A percentile compares a stretch with the other conserved stretches of the same genome.
Evolutionary conservation across 2,113 vertebrate genomes (phyloP).

Genomic region (Brachyistius frenatus): DNA sequence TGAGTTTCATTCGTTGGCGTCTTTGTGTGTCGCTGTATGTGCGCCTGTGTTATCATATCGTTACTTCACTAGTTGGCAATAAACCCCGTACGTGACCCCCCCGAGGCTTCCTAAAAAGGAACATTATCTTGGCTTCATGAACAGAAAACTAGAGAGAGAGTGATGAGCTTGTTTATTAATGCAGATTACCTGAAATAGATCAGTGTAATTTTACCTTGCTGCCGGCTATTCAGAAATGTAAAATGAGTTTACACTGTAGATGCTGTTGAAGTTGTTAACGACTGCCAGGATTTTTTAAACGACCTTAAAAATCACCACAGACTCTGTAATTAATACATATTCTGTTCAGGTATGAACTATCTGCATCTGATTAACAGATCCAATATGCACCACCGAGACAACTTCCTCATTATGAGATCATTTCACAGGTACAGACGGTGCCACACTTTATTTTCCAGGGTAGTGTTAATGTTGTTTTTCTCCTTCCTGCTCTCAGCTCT

Average conservation of each 20-base stretch:
- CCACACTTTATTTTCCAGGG: background rate
- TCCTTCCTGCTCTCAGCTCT: background rate
- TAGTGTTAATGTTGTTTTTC: background rate
- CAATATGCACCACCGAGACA: background rate
- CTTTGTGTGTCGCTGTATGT: conserved; percentile 16
- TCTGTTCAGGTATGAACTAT: conserved; percentile 4
- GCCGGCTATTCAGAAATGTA: conserved; percentile 48
- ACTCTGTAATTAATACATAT: conserved; percentile 29
- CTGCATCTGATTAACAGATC: background rate
- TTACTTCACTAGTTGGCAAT: conserved; percentile 55
- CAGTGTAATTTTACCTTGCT: conserved; percentile 42
- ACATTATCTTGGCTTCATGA: conserved; percentile 38
- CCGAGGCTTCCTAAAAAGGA: conserved; percentile 37
- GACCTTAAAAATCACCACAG: conserved; percentile 1
- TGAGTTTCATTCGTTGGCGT: conserved; percentile 44
- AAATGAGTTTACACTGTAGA: conserved; percentile 29
- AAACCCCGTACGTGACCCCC: conserved; percentile 25
- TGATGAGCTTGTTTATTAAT: conserved; percentile 56
- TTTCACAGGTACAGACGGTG: background rate
- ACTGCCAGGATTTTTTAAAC: conserved; percentile 10
- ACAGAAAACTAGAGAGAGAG: conserved; percentile 25
- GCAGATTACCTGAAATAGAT: conserved; percentile 45
- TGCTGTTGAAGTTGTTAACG: conserved; percentile 25
- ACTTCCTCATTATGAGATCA: background rate
- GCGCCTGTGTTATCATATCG: conserved; percentile 46